Conservation (phyloP, 2,888 invertebrate genomes). For the Tipula helvola region DNA sequence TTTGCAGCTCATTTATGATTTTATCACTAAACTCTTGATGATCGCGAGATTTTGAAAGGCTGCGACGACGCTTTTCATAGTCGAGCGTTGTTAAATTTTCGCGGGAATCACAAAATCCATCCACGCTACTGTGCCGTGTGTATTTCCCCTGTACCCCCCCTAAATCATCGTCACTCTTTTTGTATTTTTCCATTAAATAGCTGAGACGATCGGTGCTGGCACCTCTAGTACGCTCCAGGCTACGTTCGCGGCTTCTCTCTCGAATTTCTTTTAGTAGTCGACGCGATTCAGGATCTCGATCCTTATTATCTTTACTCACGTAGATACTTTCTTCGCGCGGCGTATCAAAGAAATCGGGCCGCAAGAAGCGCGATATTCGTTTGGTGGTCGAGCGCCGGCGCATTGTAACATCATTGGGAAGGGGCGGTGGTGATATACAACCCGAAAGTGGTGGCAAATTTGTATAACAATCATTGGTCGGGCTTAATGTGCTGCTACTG, state of each 20-base stretch:
- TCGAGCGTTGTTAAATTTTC: not conserved
- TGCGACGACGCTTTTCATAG: not conserved
- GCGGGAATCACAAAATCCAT: constrained; percentile 22
- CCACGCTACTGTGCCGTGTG: constrained; percentile 30
- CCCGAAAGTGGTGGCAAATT: constrained; percentile 29
- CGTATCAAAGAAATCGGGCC: constrained; percentile 66
- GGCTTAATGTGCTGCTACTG: constrained; percentile 12
- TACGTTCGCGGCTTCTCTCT: constrained; percentile 42
- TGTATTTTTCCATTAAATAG: constrained; percentile 16
- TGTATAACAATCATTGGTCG: constrained; percentile 18
- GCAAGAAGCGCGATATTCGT: constrained; percentile 58
- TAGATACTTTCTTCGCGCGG: constrained; percentile 53
- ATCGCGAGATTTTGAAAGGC: not conserved
- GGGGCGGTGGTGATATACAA: constrained; percentile 25
- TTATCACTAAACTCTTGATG: constrained; percentile 26
- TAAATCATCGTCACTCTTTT: not conserved
- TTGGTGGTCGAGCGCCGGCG: constrained; percentile 39
- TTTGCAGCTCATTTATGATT: constrained; percentile 31
- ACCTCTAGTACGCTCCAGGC: constrained; percentile 26
- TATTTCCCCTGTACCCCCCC: not conserved
- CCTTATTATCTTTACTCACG: constrained; percentile 40
- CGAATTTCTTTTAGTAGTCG: constrained; percentile 53
- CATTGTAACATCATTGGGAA: constrained; percentile 23
- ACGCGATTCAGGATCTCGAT: constrained; percentile 56
- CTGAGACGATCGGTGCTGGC: constrained; percentile 27